Percentiles rank a stretch among this genome's conserved stretches.
Evolutionary conservation across 2,888 invertebrate genomes (phyloP).

Genomic region (Pachymerium ferrugineum): DNA sequence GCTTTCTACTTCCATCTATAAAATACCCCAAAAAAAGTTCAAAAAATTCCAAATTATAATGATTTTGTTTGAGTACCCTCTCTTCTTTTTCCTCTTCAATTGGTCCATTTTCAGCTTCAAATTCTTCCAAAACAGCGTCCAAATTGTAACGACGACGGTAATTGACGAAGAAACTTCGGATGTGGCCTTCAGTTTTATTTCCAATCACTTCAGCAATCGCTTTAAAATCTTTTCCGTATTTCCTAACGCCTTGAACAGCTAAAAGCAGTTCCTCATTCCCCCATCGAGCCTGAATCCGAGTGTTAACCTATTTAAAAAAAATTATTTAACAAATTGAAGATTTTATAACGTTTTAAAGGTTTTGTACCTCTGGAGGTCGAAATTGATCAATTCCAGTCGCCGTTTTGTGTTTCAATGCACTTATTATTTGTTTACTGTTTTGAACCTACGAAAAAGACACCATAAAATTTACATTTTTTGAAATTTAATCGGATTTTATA

Average conservation of each 20-base stretch:
- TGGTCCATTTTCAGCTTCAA: constrained; percentile 68
- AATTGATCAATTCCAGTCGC: constrained; percentile 59
- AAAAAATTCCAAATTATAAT: not conserved
- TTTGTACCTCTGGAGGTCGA: constrained; percentile 49
- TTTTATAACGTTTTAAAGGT: not conserved
- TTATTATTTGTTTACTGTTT: constrained; percentile 86
- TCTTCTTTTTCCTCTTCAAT: constrained; percentile 46
- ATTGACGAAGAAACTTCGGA: constrained; percentile 85
- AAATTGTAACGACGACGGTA: constrained; percentile 83
- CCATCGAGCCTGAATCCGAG: constrained; percentile 81
- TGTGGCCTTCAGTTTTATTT: constrained; percentile 88
- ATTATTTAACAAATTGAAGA: not conserved
- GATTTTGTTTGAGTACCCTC: constrained; percentile 21
- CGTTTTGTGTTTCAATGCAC: constrained; percentile 74
- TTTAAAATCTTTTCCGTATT: constrained; percentile 72
- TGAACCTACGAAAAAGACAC: constrained; percentile 65
- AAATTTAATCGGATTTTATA: constrained; percentile 48
- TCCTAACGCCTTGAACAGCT: constrained; percentile 72
- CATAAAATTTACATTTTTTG: constrained; percentile 24
- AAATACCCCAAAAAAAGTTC: not conserved
- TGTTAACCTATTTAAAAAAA: constrained; percentile 45
- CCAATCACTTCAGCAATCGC: constrained; percentile 92
- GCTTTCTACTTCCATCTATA: constrained; percentile 36
- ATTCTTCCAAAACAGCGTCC: constrained; percentile 77
- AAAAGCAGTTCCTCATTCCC: constrained; percentile 84